Conservation (phyloP, 2,797 vertebrate species). For the Peromyscus eremicus region DNA sequence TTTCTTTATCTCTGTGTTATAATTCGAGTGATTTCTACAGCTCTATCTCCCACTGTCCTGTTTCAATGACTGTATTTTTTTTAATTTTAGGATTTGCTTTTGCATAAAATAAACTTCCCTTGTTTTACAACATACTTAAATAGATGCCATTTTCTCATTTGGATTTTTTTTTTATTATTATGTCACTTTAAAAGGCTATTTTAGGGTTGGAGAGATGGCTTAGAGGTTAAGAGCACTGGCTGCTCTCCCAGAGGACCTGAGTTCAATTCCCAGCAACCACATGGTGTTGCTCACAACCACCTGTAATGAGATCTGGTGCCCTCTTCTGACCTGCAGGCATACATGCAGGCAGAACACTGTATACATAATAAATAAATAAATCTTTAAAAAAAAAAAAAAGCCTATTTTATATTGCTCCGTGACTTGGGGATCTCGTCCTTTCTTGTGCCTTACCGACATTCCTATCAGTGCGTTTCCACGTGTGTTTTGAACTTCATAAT, state of each 20-base stretch:
- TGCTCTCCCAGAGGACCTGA: too few species aligned
- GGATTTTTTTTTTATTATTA: slow-evolving; percentile 39
- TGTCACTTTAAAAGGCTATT: background rate
- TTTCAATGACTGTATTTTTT: slow-evolving; percentile 32
- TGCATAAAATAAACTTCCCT: background rate
- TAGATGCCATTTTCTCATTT: background rate
- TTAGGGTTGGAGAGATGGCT: background rate
- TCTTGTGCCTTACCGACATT: background rate
- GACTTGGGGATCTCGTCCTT: background rate
- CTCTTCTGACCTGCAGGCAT: too few species aligned
- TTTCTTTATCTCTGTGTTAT: background rate
- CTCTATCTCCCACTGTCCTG: slow-evolving; percentile 22
- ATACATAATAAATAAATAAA: too few species aligned
- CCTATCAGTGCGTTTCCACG: background rate
- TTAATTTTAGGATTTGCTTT: slow-evolving; percentile 55
- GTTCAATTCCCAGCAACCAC: too few species aligned
- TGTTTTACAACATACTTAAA: background rate
- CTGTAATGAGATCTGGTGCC: too few species aligned
- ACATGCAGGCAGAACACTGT: too few species aligned
- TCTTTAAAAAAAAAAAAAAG: background rate
- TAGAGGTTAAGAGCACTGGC: too few species aligned
- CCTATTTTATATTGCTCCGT: background rate
- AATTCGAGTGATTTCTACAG: slow-evolving; percentile 1
- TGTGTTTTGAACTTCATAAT: background rate
- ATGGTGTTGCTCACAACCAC: too few species aligned